A percentile compares a stretch with the other conserved stretches of the same genome.
Conservation (phyloP, 2,888 invertebrate genomes). For the Chymomyza amoena region DNA sequence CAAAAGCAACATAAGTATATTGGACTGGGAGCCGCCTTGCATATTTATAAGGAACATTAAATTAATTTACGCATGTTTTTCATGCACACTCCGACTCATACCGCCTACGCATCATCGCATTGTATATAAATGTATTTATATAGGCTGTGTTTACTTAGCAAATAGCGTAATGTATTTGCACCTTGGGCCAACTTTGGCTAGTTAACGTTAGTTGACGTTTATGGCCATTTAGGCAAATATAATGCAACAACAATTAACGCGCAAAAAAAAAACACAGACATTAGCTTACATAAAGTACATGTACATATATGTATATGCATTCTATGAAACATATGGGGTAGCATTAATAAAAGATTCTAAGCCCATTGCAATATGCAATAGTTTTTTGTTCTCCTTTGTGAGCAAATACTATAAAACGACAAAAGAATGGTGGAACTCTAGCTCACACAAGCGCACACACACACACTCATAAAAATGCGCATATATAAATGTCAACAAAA, state of each 20-base stretch:
- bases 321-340: slow-evolving; percentile 55
- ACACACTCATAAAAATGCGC: not conserved
- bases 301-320: not conserved
- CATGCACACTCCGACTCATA: slow-evolving; percentile 24
- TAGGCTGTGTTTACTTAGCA: slow-evolving; percentile 11
- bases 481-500: slow-evolving; percentile 50
- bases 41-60: slow-evolving; percentile 72
- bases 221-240: slow-evolving; percentile 27
- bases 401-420: not conserved
- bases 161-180: slow-evolving; percentile 12
- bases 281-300: no score
- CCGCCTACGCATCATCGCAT: slow-evolving; percentile 10
- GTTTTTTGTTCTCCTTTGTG: not conserved
- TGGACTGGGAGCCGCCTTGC: slow-evolving; percentile 57
- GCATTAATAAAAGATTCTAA: slow-evolving; percentile 66
- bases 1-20: slow-evolving; percentile 46
- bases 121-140: slow-evolving; percentile 4
- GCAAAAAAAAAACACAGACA: not conserved
- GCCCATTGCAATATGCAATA: slow-evolving; percentile 44
- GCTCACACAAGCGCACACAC: not conserved
- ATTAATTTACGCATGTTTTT: slow-evolving; percentile 72
- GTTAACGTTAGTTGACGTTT: not conserved
- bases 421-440: not conserved
- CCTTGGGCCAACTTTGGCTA: not conserved
- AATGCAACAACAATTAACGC: slow-evolving; percentile 55